A percentile compares a stretch with the other conserved stretches of the same genome.
phyloP scores from a whole-genome alignment of 2,113 vertebrate genomes.

The Promerops cafer region DNA sequence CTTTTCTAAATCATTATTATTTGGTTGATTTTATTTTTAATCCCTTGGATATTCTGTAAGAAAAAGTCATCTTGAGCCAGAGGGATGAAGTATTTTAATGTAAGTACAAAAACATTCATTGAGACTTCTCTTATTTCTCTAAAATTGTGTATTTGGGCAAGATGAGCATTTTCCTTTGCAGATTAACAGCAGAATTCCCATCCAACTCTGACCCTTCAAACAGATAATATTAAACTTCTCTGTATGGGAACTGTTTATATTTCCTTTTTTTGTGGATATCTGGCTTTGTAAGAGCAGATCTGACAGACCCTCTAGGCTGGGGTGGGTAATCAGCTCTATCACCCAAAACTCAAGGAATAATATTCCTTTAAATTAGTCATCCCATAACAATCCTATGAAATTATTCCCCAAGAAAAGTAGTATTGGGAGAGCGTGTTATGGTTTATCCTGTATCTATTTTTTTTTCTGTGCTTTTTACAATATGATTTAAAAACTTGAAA shows the following conservation, averaged over 20 bases:
- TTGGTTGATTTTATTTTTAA: not conserved
- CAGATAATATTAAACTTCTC: not conserved
- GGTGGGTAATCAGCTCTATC: not conserved
- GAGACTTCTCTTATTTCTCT: not conserved
- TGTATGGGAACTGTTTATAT: not conserved
- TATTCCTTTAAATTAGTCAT: not conserved
- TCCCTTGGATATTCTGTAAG: not conserved
- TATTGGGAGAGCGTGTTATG: not conserved
- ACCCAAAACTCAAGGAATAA: not conserved
- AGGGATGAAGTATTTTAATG: slow-evolving; percentile 24
- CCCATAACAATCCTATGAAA: not conserved
- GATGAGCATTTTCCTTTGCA: not conserved
- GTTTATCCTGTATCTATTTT: not conserved
- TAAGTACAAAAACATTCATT: slow-evolving; percentile 13
- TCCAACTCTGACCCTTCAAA: not conserved
- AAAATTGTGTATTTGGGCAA: not conserved
- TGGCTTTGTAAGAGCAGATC: not conserved
- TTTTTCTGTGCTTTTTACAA: not conserved
- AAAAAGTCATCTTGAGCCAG: not conserved
- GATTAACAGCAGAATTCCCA: not conserved
- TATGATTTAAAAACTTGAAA: not conserved
- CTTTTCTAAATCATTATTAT: not conserved
- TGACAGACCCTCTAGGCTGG: not conserved
- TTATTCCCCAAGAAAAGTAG: not conserved
- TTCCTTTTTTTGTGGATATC: not conserved